Evolutionary conservation across 2,888 invertebrate species (phyloP), one percentile per base, ranked within the genome.

Genomic region (Cheilosia urbana): DNA sequence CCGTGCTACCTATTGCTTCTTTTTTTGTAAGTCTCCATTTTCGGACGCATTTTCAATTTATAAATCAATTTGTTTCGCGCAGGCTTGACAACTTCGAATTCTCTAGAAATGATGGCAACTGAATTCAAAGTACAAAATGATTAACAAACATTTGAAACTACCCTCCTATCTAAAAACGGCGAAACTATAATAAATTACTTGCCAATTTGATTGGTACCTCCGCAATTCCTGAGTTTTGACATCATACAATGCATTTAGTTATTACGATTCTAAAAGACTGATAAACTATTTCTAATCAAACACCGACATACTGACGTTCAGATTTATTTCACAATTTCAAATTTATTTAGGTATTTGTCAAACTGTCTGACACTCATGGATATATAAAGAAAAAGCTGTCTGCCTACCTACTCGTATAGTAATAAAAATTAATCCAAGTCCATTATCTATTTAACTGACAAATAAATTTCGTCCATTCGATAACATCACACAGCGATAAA

Each of bases 401-500:
- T 7, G 1, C 42, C n/a, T 42, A n/a, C n/a, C n/a, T 45, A 45
- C 19, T 17, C 9, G 1, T 19, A 58, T n/a, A 21, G 13, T 4
- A 34, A 17, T 19, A 4, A 49, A 55, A 53, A 19, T 51, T 62
- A 60, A 69, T 68, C 76, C 69, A 21, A 19, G 21, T 53, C n/a
- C 24, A 42, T 42, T 68, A 76, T 76, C 66, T 76, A 21, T n/a
- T 13, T 60, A 47, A 34, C 62, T 77, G 68, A 77, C 51, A 60
- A 62, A 77, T 77, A 77, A 69, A 77, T 77, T 51, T 62, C 62
- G 34, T 57, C 30, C 47, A 55, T 62, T 19, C 47, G 78, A 78
- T 78, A 78, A 69, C 49, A 78, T 78, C 77, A 15, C 58, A 11
- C 5, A n/a, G 37, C 62, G 68, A 77, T 69, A 77, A 77, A 62